These are phyloP conservation scores for Oxyura jamaicensis DNA, from an alignment of 2,113 vertebrate species.

Conservation along the genomic window DNA sequence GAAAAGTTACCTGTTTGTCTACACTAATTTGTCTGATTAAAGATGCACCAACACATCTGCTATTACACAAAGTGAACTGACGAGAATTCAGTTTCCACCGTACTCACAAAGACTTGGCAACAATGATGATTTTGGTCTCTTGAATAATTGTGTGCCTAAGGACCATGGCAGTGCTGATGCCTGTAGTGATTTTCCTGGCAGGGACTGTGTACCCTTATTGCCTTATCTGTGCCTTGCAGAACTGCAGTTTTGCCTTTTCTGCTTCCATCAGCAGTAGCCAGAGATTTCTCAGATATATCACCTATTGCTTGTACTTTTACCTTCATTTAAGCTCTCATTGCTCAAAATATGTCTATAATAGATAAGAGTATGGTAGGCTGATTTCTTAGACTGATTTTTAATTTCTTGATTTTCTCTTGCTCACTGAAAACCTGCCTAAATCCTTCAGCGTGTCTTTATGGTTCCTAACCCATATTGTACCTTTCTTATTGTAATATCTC, in stretches of 20 bases:
- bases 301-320: slow-evolving; percentile 30
- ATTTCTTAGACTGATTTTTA: slow-evolving; percentile 31
- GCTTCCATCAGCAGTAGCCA: slow-evolving; percentile 26
- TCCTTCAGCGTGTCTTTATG: neutral
- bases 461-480: neutral
- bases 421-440: neutral
- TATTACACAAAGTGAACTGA: neutral
- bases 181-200: slow-evolving; percentile 20
- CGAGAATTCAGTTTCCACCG: neutral
- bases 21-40: neutral
- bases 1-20: neutral
- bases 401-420: slow-evolving; percentile 4
- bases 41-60: neutral
- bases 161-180: neutral
- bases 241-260: slow-evolving; percentile 24
- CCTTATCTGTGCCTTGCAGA: slow-evolving; percentile 19
- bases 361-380: neutral
- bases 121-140: neutral
- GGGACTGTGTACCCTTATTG: neutral
- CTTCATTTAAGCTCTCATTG: slow-evolving; percentile 28
- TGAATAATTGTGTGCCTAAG: neutral
- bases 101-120: neutral
- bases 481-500: neutral
- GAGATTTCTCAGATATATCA: slow-evolving; percentile 15
- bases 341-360: slow-evolving; percentile 23